Conservation (phyloP, 2,113 vertebrate species). For the Aldabrachelys gigantea region DNA sequence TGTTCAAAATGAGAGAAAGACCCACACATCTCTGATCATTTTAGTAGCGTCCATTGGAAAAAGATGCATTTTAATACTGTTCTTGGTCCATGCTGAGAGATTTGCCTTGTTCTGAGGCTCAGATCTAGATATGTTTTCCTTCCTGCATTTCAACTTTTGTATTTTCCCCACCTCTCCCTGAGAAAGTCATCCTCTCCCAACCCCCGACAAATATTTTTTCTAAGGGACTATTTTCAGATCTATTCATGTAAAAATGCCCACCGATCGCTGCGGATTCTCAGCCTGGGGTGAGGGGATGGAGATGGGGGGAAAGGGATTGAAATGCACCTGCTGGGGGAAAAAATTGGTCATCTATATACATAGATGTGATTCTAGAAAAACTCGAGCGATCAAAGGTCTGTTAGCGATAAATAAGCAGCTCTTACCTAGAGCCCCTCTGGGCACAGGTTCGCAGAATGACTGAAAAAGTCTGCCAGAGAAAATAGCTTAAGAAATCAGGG, state of each 20-base stretch:
- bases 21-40: slow-evolving; percentile 50
- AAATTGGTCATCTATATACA: neutral
- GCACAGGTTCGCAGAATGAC: slow-evolving; percentile 65
- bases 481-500: slow-evolving; percentile 43
- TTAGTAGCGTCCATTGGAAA: slow-evolving; percentile 36
- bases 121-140: slow-evolving; percentile 58
- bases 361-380: neutral
- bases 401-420: slow-evolving; percentile 27
- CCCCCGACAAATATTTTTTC: neutral
- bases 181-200: slow-evolving; percentile 45
- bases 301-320: neutral
- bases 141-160: slow-evolving; percentile 75
- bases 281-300: neutral
- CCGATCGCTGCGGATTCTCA: slow-evolving; percentile 75
- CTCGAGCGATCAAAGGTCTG: neutral
- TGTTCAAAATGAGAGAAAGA: slow-evolving; percentile 62
- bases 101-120: slow-evolving; percentile 7
- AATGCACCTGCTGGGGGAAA: slow-evolving; percentile 41
- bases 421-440: slow-evolving; percentile 77
- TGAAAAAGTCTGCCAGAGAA: slow-evolving; percentile 67
- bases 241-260: slow-evolving; percentile 32
- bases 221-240: neutral
- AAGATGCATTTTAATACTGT: slow-evolving; percentile 17
- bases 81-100: slow-evolving; percentile 1
- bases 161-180: slow-evolving; percentile 56